Evolutionary conservation across 2,888 invertebrate genomes (phyloP).

Genomic region (Yponomeuta cagnagella): DNA sequence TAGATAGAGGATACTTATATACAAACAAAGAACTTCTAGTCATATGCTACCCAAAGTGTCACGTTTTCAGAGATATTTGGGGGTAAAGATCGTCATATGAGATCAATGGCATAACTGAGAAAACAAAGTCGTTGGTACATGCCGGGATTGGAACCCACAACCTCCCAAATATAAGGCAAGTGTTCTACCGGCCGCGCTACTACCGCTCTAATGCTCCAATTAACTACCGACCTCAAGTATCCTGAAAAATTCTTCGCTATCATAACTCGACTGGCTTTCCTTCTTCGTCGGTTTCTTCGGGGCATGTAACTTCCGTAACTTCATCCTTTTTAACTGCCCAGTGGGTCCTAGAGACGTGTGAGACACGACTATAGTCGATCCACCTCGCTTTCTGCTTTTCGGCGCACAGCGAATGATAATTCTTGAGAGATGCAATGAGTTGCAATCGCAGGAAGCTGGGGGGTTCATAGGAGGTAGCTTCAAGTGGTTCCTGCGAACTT

Average conservation of each 20-base stretch:
- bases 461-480: constrained; percentile 33
- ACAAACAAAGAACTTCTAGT: too few relatives aligned
- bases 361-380: constrained; percentile 49
- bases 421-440: constrained; percentile 52
- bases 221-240: constrained; percentile 54
- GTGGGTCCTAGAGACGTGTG: constrained; percentile 51
- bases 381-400: constrained; percentile 50
- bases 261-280: constrained; percentile 38
- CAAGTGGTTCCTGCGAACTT: constrained; percentile 36
- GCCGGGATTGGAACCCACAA: too few relatives aligned
- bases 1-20: too few relatives aligned
- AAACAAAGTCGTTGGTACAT: too few relatives aligned
- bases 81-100: too few relatives aligned
- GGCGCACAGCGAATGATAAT: constrained; percentile 54
- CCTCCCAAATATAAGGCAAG: too few relatives aligned
- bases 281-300: constrained; percentile 39
- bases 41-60: too few relatives aligned
- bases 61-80: too few relatives aligned
- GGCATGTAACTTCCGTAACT: constrained; percentile 44
- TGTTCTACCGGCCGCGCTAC: too few relatives aligned
- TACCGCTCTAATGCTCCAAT: too few relatives aligned
- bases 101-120: too few relatives aligned
- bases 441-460: constrained; percentile 47
- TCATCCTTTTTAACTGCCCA: constrained; percentile 52
- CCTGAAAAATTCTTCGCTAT: constrained; percentile 58